Conservation (phyloP, 2,888 invertebrate species). For the Ophion slaviceki region DNA sequence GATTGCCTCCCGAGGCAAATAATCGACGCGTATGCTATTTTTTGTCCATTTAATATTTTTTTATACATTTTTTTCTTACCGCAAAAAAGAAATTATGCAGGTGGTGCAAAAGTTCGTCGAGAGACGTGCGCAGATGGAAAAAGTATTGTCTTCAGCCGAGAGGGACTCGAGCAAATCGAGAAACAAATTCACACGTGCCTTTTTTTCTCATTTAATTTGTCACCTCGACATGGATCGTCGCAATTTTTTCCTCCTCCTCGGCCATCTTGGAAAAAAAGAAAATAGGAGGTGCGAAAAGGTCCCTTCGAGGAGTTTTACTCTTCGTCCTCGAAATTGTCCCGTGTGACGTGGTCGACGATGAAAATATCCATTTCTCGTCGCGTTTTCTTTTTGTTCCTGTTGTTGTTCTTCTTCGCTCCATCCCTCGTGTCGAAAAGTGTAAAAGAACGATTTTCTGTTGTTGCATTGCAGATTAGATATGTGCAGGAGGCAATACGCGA, state of each 20-base stretch:
- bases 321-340: not conserved
- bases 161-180: not conserved
- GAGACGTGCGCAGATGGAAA: not conserved
- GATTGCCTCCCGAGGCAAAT: not conserved
- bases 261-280: not conserved
- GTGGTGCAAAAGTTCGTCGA: constrained; percentile 22
- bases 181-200: too few relatives aligned
- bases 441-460: constrained; percentile 85
- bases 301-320: not conserved
- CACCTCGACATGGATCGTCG: too few relatives aligned
- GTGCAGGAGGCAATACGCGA: constrained; percentile 97
- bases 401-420: constrained; percentile 22
- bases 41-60: too few relatives aligned
- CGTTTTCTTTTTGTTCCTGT: not conserved
- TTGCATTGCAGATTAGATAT: constrained; percentile 97
- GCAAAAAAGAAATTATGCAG: not conserved
- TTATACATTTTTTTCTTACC: not conserved
- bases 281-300: not conserved
- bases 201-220: too few relatives aligned
- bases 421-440: constrained; percentile 70
- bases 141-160: not conserved
- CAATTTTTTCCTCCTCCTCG: not conserved
- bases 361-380: not conserved
- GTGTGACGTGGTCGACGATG: too few relatives aligned
- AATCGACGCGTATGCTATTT: not conserved